Base-by-base conservation (phyloP, 2,888 invertebrate genomes). In the Parnassius orleans region DNA sequence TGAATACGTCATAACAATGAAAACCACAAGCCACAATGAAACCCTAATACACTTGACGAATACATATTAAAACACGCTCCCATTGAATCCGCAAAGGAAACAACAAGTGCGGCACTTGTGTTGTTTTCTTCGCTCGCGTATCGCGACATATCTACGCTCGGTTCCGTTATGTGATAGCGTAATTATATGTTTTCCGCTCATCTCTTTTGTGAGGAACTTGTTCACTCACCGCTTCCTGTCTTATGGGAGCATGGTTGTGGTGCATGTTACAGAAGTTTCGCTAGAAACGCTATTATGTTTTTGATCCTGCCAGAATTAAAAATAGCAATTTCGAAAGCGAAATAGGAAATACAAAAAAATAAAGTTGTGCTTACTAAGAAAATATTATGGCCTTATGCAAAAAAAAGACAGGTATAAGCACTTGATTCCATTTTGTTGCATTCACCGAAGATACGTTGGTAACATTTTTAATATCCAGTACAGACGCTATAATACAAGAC, bases 161-260 rank as follows among this genome's bases (percentile, higher is more conserved):
- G 79, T 80, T 81, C 80, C 77, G 84, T 79, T 79, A 81, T 73
- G 68, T 68, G 85, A 86, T 87, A 85, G 80, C 78, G 72, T 89
- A 90, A 90, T 90, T 87, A 89, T 86, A 86, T 87, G 85, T 88
- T 83, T 80, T 83, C 81, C 84, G 83, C 76, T 80, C 81, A 78
- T 83, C 83, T 83, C 84, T 85, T 84, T 84, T 87, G 84, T 84
- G 74, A 71, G 71, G 78, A 67, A 79, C 79, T 74, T 76, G 80
- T 80, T 76, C 76, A 78, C 79, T 77, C 77, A 72, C 73, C 69
- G 81, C 78, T 87, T 89, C 88, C 87, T 86, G 87, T 83, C 83
- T 83, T 84, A 73, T 74, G 73, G 76, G 71, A 76, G 76, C 70
- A 69, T 65, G 63, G 60, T 60, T 59, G 64, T 67, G 77, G 75